Percentiles rank a stretch among this genome's conserved stretches.
phyloP scores from a whole-genome alignment of 2,888 invertebrate genomes.

The Branchipolynoe longqiensis region DNA sequence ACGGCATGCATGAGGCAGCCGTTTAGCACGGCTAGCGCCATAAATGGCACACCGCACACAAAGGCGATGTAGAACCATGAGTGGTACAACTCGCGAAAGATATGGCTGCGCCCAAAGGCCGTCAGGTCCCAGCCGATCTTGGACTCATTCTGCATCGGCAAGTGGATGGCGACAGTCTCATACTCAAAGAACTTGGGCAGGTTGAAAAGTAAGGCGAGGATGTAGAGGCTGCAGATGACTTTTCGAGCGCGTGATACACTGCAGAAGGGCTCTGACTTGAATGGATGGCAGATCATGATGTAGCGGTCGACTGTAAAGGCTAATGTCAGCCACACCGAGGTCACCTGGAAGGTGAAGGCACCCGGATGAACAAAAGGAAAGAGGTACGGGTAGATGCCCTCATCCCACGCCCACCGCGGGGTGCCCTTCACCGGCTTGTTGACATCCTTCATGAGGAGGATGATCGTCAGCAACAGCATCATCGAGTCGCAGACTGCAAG shows the following conservation, averaged over 20 bases:
- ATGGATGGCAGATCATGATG: conserved; percentile 82
- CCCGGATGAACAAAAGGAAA: conserved; percentile 79
- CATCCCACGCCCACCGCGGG: conserved; percentile 65
- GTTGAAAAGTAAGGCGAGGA: conserved; percentile 77
- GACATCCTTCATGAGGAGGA: conserved; percentile 77
- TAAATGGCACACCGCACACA: conserved; percentile 80
- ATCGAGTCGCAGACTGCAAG: conserved; percentile 79
- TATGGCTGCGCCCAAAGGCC: conserved; percentile 71
- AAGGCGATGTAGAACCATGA: conserved; percentile 80
- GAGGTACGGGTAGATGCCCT: conserved; percentile 72
- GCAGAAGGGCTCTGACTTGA: conserved; percentile 79
- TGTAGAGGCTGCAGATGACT: conserved; percentile 73
- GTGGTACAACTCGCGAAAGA: conserved; percentile 77
- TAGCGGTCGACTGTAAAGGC: conserved; percentile 81
- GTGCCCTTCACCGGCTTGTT: conserved; percentile 59
- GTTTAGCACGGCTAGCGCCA: conserved; percentile 80
- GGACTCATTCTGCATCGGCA: conserved; percentile 60
- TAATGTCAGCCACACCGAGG: conserved; percentile 80
- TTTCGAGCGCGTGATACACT: conserved; percentile 75
- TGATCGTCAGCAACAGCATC: conserved; percentile 77
- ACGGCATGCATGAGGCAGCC: conserved; percentile 80
- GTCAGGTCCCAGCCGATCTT: conserved; percentile 71
- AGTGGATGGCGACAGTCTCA: conserved; percentile 68
- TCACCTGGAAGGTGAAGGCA: conserved; percentile 80
- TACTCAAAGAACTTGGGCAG: conserved; percentile 81